Evolutionary conservation across 2,113 vertebrate species (phyloP).

Genomic region (Butastur rufipennis): DNA sequence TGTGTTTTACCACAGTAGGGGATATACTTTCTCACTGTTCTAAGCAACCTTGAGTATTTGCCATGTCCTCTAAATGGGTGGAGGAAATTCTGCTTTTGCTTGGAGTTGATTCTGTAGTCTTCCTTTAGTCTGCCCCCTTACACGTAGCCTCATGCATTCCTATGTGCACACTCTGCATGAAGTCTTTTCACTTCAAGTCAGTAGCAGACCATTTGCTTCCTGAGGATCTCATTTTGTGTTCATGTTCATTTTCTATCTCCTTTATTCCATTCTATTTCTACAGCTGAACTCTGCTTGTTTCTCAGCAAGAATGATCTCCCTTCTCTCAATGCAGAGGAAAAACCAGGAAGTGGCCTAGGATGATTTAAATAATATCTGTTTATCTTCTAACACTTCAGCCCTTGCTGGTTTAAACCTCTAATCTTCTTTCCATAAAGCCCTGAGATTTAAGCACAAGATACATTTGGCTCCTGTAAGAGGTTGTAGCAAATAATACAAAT

Average conservation of each 20-base stretch:
- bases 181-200: not conserved
- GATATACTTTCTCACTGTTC: not conserved
- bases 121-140: not conserved
- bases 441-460: not conserved
- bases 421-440: not conserved
- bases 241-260: not conserved
- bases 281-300: not conserved
- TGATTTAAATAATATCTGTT: conserved; percentile 24
- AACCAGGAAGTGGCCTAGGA: not conserved
- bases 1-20: not conserved
- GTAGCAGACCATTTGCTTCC: not conserved
- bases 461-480: not conserved
- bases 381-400: not conserved
- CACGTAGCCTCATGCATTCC: not conserved
- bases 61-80: not conserved
- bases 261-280: not conserved
- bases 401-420: not conserved
- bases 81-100: not conserved
- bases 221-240: not conserved
- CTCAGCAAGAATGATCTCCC: not conserved
- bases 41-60: not conserved
- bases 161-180: not conserved
- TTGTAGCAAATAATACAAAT: not conserved
- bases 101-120: not conserved
- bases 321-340: not conserved